Evolutionary conservation across 2,797 vertebrate genomes (phyloP).

Genomic region (Pyrocephalus nanus): DNA sequence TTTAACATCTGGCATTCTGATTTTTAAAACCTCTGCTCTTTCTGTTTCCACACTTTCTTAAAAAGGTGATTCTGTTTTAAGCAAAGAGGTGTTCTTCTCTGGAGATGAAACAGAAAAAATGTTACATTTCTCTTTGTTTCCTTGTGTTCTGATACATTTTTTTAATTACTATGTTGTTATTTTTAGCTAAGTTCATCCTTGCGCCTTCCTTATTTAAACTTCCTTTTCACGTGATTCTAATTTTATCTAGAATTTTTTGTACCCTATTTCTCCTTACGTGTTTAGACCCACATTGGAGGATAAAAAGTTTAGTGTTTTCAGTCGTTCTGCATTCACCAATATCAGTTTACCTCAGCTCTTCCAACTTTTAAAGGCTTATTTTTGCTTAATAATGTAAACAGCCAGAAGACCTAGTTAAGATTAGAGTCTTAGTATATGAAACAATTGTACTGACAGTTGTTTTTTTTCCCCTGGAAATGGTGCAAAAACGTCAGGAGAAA

Average conservation of each 20-base stretch:
- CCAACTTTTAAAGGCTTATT: neutral
- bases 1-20: neutral
- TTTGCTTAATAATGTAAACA: conserved; percentile 4
- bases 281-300: neutral
- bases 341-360: neutral
- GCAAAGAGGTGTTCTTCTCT: neutral
- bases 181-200: conserved; percentile 34
- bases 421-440: neutral
- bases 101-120: neutral
- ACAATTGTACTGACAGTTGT: neutral
- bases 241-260: neutral
- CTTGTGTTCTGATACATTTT: neutral
- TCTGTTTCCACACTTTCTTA: neutral
- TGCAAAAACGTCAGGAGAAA: neutral
- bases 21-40: neutral
- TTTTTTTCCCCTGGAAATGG: neutral
- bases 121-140: neutral
- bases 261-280: neutral
- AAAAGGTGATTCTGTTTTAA: neutral
- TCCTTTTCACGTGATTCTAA: neutral
- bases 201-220: conserved; percentile 2
- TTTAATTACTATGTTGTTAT: conserved; percentile 13
- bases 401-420: neutral
- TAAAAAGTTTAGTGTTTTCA: neutral
- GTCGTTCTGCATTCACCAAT: neutral